Evolutionary conservation across 2,113 vertebrate species (phyloP), one percentile per base, ranked within the genome.

Genomic region (Nycticebus coucang): DNA sequence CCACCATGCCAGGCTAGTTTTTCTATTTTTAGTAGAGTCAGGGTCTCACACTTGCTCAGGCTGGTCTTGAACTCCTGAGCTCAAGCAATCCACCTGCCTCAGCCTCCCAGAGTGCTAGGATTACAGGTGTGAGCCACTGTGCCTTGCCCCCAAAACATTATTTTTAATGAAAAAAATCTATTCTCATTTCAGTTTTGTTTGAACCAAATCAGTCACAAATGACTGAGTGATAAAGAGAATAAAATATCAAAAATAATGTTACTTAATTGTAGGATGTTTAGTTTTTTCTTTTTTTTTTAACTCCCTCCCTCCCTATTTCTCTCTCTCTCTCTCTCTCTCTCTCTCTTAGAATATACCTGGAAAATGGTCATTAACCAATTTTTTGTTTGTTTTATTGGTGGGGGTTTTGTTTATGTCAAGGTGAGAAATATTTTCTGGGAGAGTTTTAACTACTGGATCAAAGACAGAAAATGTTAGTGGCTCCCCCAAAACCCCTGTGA

Each of bases 381-480:
- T 62, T 37, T 75, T 92, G 74, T 57, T 75, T 78, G 14, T 45
- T 55, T 93, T 87, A 80, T 62, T 79, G 74, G 83, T 71, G 64
- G 75, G 50, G 78, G 30, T 68, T 85, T 93, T 84, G 13, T 74
- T 94, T 89, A 89, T 94, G 88, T 85, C 78, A 94, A 83, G 86
- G 87, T 45, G 28, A 94, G 69, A 96, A 94, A 53, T 62, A 83
- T 50, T 93, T 80, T 57, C 93, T 91, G 57, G 17, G 94, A 81
- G 60, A 69, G 37, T 90, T 95, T 87, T 86, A 82, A 97, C 64
- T 77, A 66, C n/a, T 77, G 59, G 53, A 84, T 97, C 71, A 96
- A 66, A 94, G 69, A 85, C 78, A 94, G 26, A 88, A 71, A 88
- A 68, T 13, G 41, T 59, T 17, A 18, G 68, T 60, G 11, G 78